phyloP scores from a whole-genome alignment of 2,888 invertebrate genomes.

The Fragum sueziense region DNA sequence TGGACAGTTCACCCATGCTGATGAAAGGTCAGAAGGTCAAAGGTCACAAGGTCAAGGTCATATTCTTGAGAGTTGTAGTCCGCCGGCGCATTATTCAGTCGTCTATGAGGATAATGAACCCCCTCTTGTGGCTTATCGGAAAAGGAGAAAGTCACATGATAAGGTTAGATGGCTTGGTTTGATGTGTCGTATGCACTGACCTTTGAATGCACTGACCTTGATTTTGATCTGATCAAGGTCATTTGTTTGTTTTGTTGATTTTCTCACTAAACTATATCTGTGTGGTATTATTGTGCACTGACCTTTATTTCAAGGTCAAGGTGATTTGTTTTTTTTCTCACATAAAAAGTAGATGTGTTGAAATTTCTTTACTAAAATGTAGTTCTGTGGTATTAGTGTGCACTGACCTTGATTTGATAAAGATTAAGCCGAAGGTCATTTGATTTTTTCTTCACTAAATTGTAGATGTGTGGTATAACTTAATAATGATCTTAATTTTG shows the following conservation, averaged over 20 bases:
- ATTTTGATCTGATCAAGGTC: neutral
- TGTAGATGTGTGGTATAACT: no score
- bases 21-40: conserved; percentile 7
- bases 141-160: conserved; percentile 19
- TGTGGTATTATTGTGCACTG: neutral
- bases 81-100: neutral
- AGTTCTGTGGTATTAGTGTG: no score
- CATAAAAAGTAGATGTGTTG: neutral
- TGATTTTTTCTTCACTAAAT: no score
- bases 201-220: neutral
- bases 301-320: neutral
- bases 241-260: neutral
- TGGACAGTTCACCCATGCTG: conserved; percentile 15
- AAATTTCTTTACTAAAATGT: neutral
- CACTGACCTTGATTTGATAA: no score
- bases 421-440: no score
- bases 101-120: conserved; percentile 25
- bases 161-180: conserved; percentile 27
- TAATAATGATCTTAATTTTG: no score
- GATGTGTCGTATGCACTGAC: neutral
- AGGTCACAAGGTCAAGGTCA: no score
- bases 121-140: conserved; percentile 42
- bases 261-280: neutral
- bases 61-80: neutral
- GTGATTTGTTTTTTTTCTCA: neutral